phyloP scores from a whole-genome alignment of 2,113 vertebrate species.

The Micromys minutus region DNA sequence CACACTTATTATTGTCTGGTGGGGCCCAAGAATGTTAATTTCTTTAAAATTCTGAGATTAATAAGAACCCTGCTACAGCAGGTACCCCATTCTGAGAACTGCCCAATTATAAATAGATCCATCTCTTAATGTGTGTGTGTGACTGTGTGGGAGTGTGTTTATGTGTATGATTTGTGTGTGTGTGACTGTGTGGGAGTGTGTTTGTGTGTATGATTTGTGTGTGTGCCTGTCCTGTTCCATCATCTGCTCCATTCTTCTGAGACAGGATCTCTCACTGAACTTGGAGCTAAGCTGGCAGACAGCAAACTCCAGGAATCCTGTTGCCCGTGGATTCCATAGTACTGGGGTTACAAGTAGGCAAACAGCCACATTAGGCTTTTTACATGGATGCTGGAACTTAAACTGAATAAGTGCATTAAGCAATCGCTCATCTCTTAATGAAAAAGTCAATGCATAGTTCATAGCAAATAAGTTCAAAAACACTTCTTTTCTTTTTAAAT shows the following conservation, averaged over 20 bases:
- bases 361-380: too few species aligned
- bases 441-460: not conserved
- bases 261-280: not conserved
- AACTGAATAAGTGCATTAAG: not conserved
- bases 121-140: not conserved
- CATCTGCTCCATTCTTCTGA: not conserved
- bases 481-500: conserved; percentile 68
- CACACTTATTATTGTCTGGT: not conserved
- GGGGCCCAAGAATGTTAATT: not conserved
- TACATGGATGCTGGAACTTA: not conserved
- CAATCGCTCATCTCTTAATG: not conserved
- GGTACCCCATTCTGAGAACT: not conserved
- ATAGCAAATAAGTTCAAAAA: not conserved
- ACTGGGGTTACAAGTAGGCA: not conserved
- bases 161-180: not conserved
- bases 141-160: not conserved
- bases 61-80: not conserved
- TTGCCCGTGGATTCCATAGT: too few species aligned
- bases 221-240: too few species aligned
- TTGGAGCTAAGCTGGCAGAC: not conserved
- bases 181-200: too few species aligned
- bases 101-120: not conserved
- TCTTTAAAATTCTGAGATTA: not conserved
- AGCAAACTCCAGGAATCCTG: not conserved
- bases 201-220: too few species aligned